Base-by-base conservation (phyloP, 2,888 invertebrate species). In the Hyposoter didymator region DNA sequence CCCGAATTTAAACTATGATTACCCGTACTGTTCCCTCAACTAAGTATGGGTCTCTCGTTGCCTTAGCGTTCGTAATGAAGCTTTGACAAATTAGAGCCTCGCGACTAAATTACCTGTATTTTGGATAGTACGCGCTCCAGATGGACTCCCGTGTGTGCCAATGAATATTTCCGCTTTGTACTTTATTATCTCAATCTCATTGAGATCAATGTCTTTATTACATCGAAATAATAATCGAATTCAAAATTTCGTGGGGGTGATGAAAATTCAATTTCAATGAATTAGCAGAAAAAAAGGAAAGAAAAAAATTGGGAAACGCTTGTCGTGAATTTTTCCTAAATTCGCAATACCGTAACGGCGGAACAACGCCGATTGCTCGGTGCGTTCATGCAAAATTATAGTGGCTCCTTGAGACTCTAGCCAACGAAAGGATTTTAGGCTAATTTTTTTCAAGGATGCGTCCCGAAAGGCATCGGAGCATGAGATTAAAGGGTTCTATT, bases 1-100 rank as follows among this genome's bases (percentile, higher is more conserved):
- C 90, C 91, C 93, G 92, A 93, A 93, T 94, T 94, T 94, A 94
- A 94, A 93, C 94, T 93, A 94, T 93, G 93, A 94, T 94, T 94
- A 91, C 90, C 91, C 90, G 78, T 59, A 88, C 89, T 89, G 88
- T 69, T 43, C 69, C 86, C 88, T 88, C 90, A 88, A 90, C 88
- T 92, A 93, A 93, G 93, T 93, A 93, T 92, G 91, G 93, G 92
- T 91, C 93, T 93, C 90, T 89, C 87, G 87, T 76, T 84, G 84
- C 80, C 89, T 88, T n/a, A 22, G 47, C 62, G 19, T 35, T 82
- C 90, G 92, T 93, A 93, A 93, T 92, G 93, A 93, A 93, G 92
- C 93, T 92, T 93, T 92, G 93, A 93, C 92, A 93, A 93, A 94
- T 93, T 93, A 93, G 93, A 91, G 91, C 89, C 91, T 89, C 89